A percentile compares a stretch with the other conserved stretches of the same genome.
Conservation (phyloP, 2,113 vertebrate species). For the Chlamydotis undulata region DNA sequence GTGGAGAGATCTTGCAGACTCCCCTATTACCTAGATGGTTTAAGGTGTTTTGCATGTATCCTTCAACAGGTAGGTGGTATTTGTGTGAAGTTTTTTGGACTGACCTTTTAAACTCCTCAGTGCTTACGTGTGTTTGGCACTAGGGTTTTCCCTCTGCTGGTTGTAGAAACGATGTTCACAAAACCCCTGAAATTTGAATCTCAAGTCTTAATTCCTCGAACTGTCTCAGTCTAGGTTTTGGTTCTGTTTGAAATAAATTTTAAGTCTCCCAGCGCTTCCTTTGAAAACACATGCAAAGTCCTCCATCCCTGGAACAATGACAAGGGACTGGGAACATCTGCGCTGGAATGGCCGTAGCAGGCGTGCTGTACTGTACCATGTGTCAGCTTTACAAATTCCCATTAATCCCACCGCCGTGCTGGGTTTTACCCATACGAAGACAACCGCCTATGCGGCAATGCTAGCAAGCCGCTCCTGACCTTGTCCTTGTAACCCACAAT, state of each 20-base stretch:
- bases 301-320: not conserved
- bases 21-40: not conserved
- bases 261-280: not conserved
- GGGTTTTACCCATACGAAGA: not conserved
- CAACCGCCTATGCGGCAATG: not conserved
- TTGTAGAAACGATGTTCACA: not conserved
- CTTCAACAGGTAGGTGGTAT: not conserved
- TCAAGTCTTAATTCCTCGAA: not conserved
- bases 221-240: not conserved
- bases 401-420: not conserved
- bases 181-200: not conserved
- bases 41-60: not conserved
- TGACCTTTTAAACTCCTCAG: not conserved
- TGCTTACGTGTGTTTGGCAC: not conserved
- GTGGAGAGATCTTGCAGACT: not conserved
- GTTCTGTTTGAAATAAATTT: not conserved
- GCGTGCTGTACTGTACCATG: not conserved
- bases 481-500: conserved; percentile 34
- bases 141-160: not conserved
- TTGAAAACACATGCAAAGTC: not conserved
- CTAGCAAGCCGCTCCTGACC: conserved; percentile 45
- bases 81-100: not conserved
- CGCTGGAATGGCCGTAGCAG: not conserved
- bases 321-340: not conserved
- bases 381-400: conserved; percentile 24